Evolutionary conservation across 2,113 vertebrate genomes (phyloP), one percentile per base, ranked within the genome.

Genomic region (Periophthalmus modestus): DNA sequence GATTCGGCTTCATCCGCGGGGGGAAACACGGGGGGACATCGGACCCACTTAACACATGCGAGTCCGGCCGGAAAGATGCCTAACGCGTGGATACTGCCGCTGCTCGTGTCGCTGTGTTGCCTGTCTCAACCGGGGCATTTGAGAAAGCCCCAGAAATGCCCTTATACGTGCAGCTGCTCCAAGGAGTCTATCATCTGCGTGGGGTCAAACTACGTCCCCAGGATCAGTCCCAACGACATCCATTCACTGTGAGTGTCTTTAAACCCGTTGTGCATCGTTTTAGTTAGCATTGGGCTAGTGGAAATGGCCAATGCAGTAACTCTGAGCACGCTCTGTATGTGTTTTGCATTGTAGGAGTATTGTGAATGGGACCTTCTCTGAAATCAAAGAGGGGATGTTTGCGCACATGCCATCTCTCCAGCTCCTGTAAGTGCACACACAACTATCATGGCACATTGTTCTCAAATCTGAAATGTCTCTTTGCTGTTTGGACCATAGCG

Each of bases 381-480:
- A 98, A 92, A 94, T 98, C 85, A 98, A 94, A 89, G 98, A 99
- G 92, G 95, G 95, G 24, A 97, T 98, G 96, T 98, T 99, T 88
- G 87, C 96, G 23, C 97, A 98, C 87, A 93, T 98, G 89, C 95
- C 97, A 67, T 96, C 95, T n/a, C 91, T 98, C 81, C 97, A 99
- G 89, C 94, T 99, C 34, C 94, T 99, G 98, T 99, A 92, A 98
- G 97, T 83, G n/a, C 4, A n/a, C n/a, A n/a, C n/a, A n/a, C n/a
- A n/a, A 15, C 12, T 16, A 1, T 61, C 15, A 15, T 61, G 10
- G 11, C 23, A 14, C 5, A 18, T 13, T 33, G 58, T 58, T 58
- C 1, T 24, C 13, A 54, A 54, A 21, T 28, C 57, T 14, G 21
- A 58, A 6, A 34, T 62, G 0, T 62, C 58, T 16, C 24, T 14